Conservation (phyloP, 2,113 vertebrate genomes). For the Columba janthina region DNA sequence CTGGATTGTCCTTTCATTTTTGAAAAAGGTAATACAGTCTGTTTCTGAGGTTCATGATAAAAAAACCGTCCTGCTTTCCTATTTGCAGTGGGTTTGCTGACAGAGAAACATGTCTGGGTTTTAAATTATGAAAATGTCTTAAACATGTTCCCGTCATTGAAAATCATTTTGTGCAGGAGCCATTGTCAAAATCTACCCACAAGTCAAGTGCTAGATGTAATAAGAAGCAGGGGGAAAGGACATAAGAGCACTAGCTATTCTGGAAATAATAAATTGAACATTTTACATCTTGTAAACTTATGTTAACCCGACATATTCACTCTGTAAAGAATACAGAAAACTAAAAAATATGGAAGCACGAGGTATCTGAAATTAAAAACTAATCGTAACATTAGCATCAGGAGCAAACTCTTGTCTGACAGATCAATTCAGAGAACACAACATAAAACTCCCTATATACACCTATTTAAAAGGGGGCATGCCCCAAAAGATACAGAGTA, state of each 20-base stretch:
- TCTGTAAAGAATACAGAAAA: not conserved
- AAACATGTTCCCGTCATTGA: not conserved
- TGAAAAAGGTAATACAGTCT: not conserved
- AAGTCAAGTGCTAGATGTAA: not conserved
- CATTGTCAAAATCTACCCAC: not conserved
- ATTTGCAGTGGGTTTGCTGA: not conserved
- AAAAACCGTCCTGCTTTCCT: not conserved
- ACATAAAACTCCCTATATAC: not conserved
- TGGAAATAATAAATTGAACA: not conserved
- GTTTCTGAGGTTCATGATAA: not conserved
- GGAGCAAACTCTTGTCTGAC: not conserved
- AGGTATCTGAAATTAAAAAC: not conserved
- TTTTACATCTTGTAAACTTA: not conserved
- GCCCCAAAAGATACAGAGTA: not conserved
- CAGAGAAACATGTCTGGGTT: not conserved
- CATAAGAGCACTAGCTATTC: not conserved
- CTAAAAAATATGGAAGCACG: not conserved
- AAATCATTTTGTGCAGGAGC: slow-evolving; percentile 15
- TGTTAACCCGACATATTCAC: not conserved
- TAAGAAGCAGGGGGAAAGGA: not conserved
- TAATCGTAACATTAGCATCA: not conserved
- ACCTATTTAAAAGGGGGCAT: not conserved
- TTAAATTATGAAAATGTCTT: slow-evolving; percentile 37
- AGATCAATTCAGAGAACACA: not conserved
- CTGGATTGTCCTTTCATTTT: not conserved